Evolutionary conservation across 2,113 vertebrate species (phyloP).

Genomic region (Poecilia latipinna): DNA sequence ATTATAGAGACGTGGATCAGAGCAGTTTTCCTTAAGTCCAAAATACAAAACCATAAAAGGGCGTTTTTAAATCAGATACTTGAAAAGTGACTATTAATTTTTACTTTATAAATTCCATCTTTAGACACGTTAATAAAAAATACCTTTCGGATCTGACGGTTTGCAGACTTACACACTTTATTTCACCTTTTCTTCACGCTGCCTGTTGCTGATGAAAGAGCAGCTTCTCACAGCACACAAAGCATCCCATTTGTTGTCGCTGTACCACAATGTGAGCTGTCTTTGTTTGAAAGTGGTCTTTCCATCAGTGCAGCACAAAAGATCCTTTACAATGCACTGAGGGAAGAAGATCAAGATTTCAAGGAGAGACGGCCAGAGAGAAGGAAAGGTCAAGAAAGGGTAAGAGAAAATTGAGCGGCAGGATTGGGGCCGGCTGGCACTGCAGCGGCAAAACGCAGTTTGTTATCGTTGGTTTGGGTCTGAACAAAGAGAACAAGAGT

Average conservation of each 20-base stretch:
- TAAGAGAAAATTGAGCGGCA: conserved; percentile 42
- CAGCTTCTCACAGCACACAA: conserved; percentile 59
- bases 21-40: too few relatives aligned
- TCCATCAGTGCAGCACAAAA: conserved; percentile 71
- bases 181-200: conserved; percentile 3
- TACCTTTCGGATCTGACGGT: not conserved
- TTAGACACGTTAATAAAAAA: too few relatives aligned
- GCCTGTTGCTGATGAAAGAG: conserved; percentile 54
- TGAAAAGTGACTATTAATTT: too few relatives aligned
- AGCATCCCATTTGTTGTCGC: conserved; percentile 69
- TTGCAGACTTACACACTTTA: conserved; percentile 1
- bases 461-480: conserved; percentile 63
- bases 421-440: conserved; percentile 58
- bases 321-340: conserved; percentile 58
- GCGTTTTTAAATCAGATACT: too few relatives aligned
- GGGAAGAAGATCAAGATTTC: conserved; percentile 47
- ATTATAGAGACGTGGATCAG: not conserved
- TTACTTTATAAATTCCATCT: too few relatives aligned
- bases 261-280: conserved; percentile 48
- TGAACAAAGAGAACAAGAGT: conserved; percentile 67
- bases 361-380: conserved; percentile 19
- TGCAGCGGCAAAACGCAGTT: conserved; percentile 59
- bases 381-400: conserved; percentile 48
- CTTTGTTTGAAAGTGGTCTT: conserved; percentile 73
- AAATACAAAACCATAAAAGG: too few relatives aligned